phyloP scores from a whole-genome alignment of 2,888 invertebrate species.

The Galerucella nymphaeae region DNA sequence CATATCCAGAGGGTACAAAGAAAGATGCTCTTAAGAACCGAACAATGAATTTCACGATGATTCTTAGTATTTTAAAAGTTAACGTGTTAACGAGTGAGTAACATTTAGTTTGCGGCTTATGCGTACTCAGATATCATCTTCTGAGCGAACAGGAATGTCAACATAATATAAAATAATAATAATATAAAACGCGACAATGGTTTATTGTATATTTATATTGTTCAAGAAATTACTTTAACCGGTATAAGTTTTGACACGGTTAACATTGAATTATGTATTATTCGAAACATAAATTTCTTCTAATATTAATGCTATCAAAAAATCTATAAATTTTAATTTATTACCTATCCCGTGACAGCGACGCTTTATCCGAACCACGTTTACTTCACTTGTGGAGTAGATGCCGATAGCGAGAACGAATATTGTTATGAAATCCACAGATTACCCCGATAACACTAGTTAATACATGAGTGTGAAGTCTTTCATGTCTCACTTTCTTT shows the following conservation, averaged over 20 bases:
- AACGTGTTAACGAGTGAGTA: neutral
- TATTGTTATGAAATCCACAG: constrained; percentile 6
- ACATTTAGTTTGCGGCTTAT: neutral
- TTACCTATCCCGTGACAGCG: constrained; percentile 11
- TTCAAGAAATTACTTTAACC: constrained; percentile 24
- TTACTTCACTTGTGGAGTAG: constrained; percentile 26
- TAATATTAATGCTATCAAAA: constrained; percentile 32
- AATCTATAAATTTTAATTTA: constrained; percentile 34
- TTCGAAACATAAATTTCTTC: constrained; percentile 21
- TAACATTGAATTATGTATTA: constrained; percentile 33
- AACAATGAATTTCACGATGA: neutral
- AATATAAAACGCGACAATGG: constrained; percentile 24
- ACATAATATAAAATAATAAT: constrained; percentile 24
- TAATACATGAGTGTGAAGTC: too few relatives aligned
- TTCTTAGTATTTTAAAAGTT: neutral
- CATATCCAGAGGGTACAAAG: neutral
- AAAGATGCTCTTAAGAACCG: neutral
- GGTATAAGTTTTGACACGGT: constrained; percentile 26
- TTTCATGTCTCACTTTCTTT: too few relatives aligned
- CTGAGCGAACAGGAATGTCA: constrained; percentile 13
- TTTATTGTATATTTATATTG: constrained; percentile 33
- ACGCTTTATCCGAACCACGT: constrained; percentile 22
- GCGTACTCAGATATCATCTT: constrained; percentile 7
- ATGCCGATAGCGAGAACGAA: constrained; percentile 15
- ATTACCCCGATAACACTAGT: neutral